Percentiles rank a stretch among this genome's conserved stretches.
These are phyloP conservation scores for Epinephelus awoara DNA, from an alignment of 2,797 vertebrate species.

Conservation along the genomic window DNA sequence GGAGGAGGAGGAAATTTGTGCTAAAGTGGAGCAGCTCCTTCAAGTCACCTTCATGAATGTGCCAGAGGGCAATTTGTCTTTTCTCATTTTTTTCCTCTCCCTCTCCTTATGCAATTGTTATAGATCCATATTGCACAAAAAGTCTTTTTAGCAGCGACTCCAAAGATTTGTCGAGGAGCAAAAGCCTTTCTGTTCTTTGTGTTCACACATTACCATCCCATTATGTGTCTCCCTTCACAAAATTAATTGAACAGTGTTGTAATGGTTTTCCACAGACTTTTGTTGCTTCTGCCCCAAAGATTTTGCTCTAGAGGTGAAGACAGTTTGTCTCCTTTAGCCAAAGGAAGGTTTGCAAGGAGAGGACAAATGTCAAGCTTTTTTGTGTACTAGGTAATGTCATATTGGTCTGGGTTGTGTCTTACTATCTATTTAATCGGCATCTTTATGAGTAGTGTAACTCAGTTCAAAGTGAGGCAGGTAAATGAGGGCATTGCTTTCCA, in stretches of 20 bases:
- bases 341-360: slow-evolving; percentile 22
- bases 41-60: slow-evolving; percentile 81
- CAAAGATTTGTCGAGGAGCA: slow-evolving; percentile 74
- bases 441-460: background rate
- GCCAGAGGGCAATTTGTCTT: slow-evolving; percentile 78
- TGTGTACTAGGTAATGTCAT: slow-evolving; percentile 27
- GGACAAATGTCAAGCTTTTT: slow-evolving; percentile 47
- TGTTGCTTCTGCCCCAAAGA: slow-evolving; percentile 50
- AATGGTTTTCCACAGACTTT: slow-evolving; percentile 67
- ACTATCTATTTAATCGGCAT: background rate
- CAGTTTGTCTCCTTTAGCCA: slow-evolving; percentile 40
- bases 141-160: slow-evolving; percentile 69
- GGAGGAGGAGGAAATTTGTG: slow-evolving; percentile 65
- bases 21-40: slow-evolving; percentile 84
- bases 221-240: slow-evolving; percentile 73
- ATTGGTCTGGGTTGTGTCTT: slow-evolving; percentile 34
- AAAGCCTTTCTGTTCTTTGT: slow-evolving; percentile 74
- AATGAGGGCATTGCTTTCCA: slow-evolving; percentile 63
- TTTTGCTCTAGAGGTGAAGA: slow-evolving; percentile 41
- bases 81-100: slow-evolving; percentile 61
- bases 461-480: slow-evolving; percentile 29
- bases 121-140: slow-evolving; percentile 76
- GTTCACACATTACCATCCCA: slow-evolving; percentile 82
- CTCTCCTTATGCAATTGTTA: slow-evolving; percentile 82
- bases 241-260: slow-evolving; percentile 68